Conservation (phyloP, 2,888 invertebrate genomes). For the Ceratothoa steindachneri region DNA sequence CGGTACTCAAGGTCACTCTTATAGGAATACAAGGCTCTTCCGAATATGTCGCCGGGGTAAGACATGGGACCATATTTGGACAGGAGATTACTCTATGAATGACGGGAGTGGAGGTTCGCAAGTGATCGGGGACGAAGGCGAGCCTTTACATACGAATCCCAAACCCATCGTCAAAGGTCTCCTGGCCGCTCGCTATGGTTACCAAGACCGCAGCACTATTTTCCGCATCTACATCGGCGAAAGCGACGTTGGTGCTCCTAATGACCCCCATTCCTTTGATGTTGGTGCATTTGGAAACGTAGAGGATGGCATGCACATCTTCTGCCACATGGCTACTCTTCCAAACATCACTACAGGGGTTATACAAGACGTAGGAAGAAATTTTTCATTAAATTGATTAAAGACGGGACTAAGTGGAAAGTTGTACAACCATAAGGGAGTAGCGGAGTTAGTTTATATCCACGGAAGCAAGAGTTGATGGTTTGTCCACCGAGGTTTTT, state of each 20-base stretch:
- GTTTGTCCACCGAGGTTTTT: too few relatives aligned
- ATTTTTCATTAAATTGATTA: too few relatives aligned
- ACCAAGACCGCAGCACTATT: background rate
- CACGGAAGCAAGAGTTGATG: too few relatives aligned
- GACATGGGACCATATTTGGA: background rate
- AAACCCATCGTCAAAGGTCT: background rate
- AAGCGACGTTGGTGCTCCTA: background rate
- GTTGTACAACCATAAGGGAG: too few relatives aligned
- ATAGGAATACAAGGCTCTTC: background rate
- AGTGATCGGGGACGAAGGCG: background rate
- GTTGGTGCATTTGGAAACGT: background rate
- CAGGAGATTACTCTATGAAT: background rate
- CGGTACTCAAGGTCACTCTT: background rate
- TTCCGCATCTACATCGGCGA: background rate
- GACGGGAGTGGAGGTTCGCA: background rate
- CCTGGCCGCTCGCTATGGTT: background rate
- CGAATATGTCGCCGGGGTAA: background rate
- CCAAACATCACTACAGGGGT: background rate
- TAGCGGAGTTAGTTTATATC: too few relatives aligned
- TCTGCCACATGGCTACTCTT: background rate
- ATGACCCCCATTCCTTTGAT: too few relatives aligned
- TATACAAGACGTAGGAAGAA: background rate
- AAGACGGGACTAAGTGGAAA: too few relatives aligned
- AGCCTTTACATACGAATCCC: background rate
- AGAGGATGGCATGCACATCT: background rate